Evolutionary conservation across 1,140 invertebrate genomes (phyloP).

Genomic region (Platorchestia sp.): DNA sequence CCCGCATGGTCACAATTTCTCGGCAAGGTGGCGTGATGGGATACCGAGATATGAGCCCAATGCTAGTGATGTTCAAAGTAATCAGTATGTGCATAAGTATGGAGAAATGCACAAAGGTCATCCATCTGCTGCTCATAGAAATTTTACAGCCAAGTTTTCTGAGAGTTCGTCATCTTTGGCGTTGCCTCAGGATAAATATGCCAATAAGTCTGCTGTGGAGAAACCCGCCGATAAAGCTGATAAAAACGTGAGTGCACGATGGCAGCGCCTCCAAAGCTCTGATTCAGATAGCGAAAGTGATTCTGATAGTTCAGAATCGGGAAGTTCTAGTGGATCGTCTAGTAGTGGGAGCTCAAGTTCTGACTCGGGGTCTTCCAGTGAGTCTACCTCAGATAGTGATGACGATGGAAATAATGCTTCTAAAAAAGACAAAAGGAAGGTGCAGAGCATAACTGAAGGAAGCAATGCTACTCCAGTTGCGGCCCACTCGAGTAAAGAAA

Average conservation of each 20-base stretch:
- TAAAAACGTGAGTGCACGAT: conserved; percentile 23
- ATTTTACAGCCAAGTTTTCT: not conserved
- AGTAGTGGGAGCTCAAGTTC: conserved; percentile 8
- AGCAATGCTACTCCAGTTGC: not conserved
- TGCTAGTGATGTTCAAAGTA: not conserved
- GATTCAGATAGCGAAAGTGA: conserved; percentile 40
- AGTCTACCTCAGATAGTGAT: conserved; percentile 20
- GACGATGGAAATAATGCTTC: not conserved
- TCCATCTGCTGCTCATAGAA: not conserved
- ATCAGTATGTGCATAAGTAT: not conserved
- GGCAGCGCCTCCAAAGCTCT: conserved; percentile 24
- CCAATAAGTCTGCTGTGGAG: not conserved
- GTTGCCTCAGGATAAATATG: conserved; percentile 28
- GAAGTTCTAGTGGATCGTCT: conserved; percentile 22
- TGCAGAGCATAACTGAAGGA: not conserved
- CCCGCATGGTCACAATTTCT: not conserved
- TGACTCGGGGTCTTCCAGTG: conserved; percentile 5
- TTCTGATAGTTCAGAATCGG: conserved; percentile 25
- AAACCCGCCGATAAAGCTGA: not conserved
- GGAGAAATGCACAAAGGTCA: not conserved
- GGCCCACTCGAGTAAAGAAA: not conserved
- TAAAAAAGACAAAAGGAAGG: not conserved
- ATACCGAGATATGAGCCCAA: not conserved
- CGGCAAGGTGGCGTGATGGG: not conserved
- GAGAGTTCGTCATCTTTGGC: conserved; percentile 3